Evolutionary conservation across 2,113 vertebrate genomes (phyloP), one percentile per base, ranked within the genome.

Genomic region (Etheostoma cragini): DNA sequence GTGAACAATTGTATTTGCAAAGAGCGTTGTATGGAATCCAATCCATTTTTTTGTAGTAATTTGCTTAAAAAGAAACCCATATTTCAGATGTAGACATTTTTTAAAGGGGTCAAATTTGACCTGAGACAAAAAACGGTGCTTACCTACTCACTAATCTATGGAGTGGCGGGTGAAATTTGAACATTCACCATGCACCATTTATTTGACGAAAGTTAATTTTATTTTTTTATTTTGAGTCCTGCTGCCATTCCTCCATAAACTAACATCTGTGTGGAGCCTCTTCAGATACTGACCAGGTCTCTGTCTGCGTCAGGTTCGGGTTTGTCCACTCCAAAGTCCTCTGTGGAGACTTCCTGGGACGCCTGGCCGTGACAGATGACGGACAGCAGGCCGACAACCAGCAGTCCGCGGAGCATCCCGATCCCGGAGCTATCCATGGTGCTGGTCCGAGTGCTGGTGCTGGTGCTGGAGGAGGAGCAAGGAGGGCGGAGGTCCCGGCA

Each of bases 371-470:
- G 67, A 53, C 93, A 94, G 62, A 87, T 3, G 81, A 76, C 50
- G 21, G 63, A 80, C 47, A 94, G 72, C 4, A 95, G 81, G 70
- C 77, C 83, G 60, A 89, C 49, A 8, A 93, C 49, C 52, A 96
- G 79, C 57, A 95, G 85, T 3, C 56, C 81, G 38, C 85, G 82
- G 57, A 94, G 77, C 45, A 87, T 30, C 35, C 82, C 60, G 74
- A 87, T 30, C 35, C 82, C 60, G 74, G 90, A 92, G 90, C 91
- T 93, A 24, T 93, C 90, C 95, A 94, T 96, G 91, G 90, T 94
- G 30, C 90, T 89, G 81, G 74, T 42, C 19, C 24, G 8, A 14
- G 58, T 2, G 47, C 6, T 96, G 91, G 89, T 94, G 33, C 19
- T n/a, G 80, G 75, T 19, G 16, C 56, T 1, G 46, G 6, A 22